Conservation (phyloP, 2,797 vertebrate genomes). For the Aulostomus chinensis region DNA sequence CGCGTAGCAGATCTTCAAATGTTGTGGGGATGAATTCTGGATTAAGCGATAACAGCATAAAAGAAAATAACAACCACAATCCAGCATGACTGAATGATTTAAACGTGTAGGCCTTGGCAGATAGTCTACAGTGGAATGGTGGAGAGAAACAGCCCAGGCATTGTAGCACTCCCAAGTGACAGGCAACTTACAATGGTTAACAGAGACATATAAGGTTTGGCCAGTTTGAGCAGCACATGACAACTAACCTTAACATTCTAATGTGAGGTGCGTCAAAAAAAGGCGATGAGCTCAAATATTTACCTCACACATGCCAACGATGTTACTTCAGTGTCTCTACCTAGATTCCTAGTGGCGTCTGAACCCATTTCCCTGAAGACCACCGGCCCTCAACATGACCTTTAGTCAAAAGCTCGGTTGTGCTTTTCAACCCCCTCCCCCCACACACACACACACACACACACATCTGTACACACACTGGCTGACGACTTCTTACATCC, state of each 20-base stretch:
- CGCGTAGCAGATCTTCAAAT: conserved; percentile 17
- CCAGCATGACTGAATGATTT: not conserved
- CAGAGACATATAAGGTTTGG: conserved; percentile 24
- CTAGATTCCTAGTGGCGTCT: conserved; percentile 36
- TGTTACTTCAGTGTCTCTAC: conserved; percentile 27
- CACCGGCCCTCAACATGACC: conserved; percentile 22
- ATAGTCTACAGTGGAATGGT: conserved; percentile 2
- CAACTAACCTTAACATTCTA: conserved; percentile 34
- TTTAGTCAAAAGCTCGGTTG: conserved; percentile 31
- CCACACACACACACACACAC: not conserved
- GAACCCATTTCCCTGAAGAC: conserved; percentile 36
- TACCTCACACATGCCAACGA: conserved; percentile 58
- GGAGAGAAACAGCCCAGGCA: conserved; percentile 22
- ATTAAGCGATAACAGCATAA: conserved; percentile 18
- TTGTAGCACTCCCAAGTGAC: conserved; percentile 20
- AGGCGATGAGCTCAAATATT: conserved; percentile 65
- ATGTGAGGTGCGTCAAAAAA: conserved; percentile 38
- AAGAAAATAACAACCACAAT: conserved; percentile 16
- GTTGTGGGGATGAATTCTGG: conserved; percentile 16
- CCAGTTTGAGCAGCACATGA: too few relatives aligned
- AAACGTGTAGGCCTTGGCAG: conserved; percentile 24
- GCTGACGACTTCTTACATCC: not conserved
- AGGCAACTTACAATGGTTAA: conserved; percentile 37
- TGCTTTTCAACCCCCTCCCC: conserved; percentile 13
- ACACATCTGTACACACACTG: conserved; percentile 3